Evolutionary conservation across 2,797 vertebrate species (phyloP).

Genomic region (Dermochelys coriacea): DNA sequence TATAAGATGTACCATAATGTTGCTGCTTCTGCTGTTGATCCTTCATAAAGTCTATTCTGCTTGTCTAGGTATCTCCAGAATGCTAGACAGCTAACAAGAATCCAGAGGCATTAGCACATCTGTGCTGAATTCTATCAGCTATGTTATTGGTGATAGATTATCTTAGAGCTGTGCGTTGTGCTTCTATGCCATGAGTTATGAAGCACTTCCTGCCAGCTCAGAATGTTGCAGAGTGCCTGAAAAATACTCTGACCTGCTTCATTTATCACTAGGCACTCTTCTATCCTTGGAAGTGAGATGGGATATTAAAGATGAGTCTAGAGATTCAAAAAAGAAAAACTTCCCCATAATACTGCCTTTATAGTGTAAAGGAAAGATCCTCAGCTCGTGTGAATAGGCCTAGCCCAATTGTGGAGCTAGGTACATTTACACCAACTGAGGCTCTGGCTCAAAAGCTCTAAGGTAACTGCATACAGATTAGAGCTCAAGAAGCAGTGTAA

Average conservation of each 20-base stretch:
- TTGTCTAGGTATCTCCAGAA: background rate
- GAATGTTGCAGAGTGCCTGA: background rate
- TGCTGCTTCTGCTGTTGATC: background rate
- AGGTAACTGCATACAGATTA: slow-evolving; percentile 29
- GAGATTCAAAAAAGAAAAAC: background rate
- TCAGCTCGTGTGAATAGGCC: background rate
- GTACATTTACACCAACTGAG: background rate
- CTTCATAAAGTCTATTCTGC: background rate
- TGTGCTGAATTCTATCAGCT: background rate
- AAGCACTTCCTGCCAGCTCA: background rate
- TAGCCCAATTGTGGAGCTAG: background rate
- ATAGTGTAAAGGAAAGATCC: background rate
- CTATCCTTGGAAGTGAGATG: background rate
- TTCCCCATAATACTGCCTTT: background rate
- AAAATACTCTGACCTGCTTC: background rate
- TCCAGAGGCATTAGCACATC: background rate
- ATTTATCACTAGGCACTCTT: background rate
- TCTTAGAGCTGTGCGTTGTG: background rate
- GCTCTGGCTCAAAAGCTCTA: background rate
- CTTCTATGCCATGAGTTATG: background rate
- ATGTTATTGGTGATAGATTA: background rate
- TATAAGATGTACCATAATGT: background rate
- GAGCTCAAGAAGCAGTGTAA: background rate
- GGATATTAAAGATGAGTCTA: background rate
- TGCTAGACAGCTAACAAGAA: background rate